A percentile compares a stretch with the other conserved stretches of the same genome.
Conservation (phyloP, 2,113 vertebrate species). For the Sinocyclocheilus grahami region DNA sequence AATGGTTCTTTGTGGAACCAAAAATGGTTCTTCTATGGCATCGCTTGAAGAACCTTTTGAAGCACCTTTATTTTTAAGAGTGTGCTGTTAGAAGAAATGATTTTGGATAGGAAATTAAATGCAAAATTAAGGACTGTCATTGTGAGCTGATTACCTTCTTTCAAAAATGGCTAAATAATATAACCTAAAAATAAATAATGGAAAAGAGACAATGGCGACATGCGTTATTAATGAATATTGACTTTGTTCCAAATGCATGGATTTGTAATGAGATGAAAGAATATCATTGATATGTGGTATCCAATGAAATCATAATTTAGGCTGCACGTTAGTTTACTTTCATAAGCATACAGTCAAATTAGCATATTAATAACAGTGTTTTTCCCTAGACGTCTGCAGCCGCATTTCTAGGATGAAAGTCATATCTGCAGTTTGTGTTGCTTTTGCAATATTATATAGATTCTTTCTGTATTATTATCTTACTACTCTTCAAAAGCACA, state of each 20-base stretch:
- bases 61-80: too few species aligned
- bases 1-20: too few species aligned
- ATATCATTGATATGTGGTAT: conserved; percentile 50
- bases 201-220: conserved; percentile 40
- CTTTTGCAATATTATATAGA: background rate
- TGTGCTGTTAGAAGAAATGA: background rate
- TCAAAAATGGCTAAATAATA: conserved; percentile 42
- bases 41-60: too few species aligned
- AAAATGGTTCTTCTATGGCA: too few species aligned
- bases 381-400: background rate
- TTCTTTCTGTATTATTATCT: too few species aligned
- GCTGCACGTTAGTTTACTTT: conserved; percentile 36
- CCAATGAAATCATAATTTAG: conserved; percentile 20
- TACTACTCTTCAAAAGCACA: too few species aligned
- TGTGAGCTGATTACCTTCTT: background rate
- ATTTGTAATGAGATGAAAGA: conserved; percentile 54
- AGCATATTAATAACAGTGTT: background rate
- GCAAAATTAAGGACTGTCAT: background rate
- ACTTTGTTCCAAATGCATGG: conserved; percentile 50
- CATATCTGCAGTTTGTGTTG: background rate
- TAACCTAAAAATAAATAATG: conserved; percentile 34
- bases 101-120: background rate
- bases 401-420: background rate
- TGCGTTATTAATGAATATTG: conserved; percentile 43
- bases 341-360: conserved; percentile 12